Conservation (phyloP, 1,140 invertebrate species). For the Saccostrea glomerata region DNA sequence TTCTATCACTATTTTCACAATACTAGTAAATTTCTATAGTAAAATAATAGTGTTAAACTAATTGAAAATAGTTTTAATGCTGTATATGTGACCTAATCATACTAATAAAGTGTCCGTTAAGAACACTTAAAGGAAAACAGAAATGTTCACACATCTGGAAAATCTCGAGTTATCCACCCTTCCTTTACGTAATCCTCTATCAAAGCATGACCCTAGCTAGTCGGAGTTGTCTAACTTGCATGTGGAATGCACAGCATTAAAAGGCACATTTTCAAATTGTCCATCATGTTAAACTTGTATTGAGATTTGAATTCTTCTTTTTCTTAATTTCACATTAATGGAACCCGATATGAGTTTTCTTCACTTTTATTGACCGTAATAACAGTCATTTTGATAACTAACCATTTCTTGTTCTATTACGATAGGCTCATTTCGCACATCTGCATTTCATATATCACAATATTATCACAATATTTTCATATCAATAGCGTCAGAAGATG, state of each 20-base stretch:
- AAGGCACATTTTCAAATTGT: not conserved
- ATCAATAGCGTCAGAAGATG: slow-evolving; percentile 52
- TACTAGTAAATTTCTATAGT: not conserved
- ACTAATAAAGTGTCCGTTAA: not conserved
- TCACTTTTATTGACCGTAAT: not conserved
- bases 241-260: slow-evolving; percentile 8
- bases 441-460: not conserved
- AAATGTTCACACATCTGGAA: slow-evolving; percentile 31
- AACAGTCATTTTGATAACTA: not conserved
- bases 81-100: slow-evolving; percentile 14
- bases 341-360: not conserved
- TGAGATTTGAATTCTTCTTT: not conserved
- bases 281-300: not conserved
- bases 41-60: not conserved
- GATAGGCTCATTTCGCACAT: not conserved
- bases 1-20: not conserved
- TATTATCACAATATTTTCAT: not conserved
- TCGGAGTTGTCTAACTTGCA: slow-evolving; percentile 37
- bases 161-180: not conserved
- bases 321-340: not conserved
- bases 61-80: not conserved
- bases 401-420: not conserved
- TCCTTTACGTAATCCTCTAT: slow-evolving; percentile 3
- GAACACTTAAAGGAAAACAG: not conserved
- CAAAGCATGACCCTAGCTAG: slow-evolving; percentile 8